Evolutionary conservation across 1,140 invertebrate species (phyloP), one percentile per base, ranked within the genome.

Genomic region (Aphaenogaster rudis): DNA sequence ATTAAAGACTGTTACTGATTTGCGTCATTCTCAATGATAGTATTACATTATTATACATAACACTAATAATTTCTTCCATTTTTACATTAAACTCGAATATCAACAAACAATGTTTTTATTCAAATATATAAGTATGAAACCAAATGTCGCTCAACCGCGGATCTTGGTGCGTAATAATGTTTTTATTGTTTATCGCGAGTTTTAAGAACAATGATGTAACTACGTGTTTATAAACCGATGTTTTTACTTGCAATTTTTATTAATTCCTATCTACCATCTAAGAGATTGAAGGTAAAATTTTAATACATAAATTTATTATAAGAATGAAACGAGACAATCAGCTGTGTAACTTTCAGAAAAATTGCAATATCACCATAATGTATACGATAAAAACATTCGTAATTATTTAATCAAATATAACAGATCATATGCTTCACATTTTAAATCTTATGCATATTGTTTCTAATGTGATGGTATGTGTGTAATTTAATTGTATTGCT

Each of bases 81-180:
- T 77, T 74, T 42, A 28, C 33, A 36, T 42, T 88, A 57, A 61
- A 88, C 45, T 85, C n/a, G 1, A 78, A 78, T 15, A 72, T 59
- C 21, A 76, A 66, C 57, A 71, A 86, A 74, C 11, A 28, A 52
- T 86, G 28, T 82, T 88, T 86, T 81, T 57, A 86, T 69, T 86
- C 21, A 21, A 21, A 21, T 21, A 21, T 21, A 21, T 21, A 21
- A 21, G 21, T 21, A 21, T 21, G 21, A 21, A 21, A 0, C 21
- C 21, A 21, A 21, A 21, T 21, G 21, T 21, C 21, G 21, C 0
- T 21, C 21, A 21, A 21, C 21, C 21, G 21, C 21, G 21, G 21
- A 21, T 21, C 21, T 21, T 21, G 21, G 21, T 21, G 21, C 21
- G 21, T 21, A 21, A 21, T 21, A 21, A 21, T 21, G 21, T 21